These are phyloP conservation scores for Sterna hirundo DNA, from an alignment of 2,113 vertebrate species.

Conservation along the genomic window DNA sequence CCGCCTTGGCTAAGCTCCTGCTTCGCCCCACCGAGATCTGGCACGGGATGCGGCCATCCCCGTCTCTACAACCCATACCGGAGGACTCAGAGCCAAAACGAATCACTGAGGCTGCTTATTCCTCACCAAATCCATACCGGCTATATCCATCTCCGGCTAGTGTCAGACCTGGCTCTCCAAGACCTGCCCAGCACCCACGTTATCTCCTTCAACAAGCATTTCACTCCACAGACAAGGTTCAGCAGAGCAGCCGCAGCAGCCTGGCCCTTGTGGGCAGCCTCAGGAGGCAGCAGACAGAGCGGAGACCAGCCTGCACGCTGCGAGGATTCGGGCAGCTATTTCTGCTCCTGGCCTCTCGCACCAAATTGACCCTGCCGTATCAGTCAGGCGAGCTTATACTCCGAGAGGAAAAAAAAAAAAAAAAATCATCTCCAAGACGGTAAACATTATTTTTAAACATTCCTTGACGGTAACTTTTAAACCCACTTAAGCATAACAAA, in stretches of 20 bases:
- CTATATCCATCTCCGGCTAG: neutral
- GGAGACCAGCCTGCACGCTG: neutral
- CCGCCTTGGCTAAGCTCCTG: neutral
- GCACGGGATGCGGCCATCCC: neutral
- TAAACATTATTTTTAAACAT: neutral
- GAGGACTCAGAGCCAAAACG: neutral
- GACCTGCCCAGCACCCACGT: neutral
- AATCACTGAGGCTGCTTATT: neutral
- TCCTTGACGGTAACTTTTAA: neutral
- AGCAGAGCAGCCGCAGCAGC: neutral
- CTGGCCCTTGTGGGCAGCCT: neutral
- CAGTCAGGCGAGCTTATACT: neutral
- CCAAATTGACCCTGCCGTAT: neutral
- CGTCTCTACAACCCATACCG: neutral
- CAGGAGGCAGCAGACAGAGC: neutral
- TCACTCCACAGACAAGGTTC: neutral
- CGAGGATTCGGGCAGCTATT: neutral
- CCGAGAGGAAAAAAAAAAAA: neutral
- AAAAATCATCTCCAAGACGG: neutral
- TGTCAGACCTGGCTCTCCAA: neutral
- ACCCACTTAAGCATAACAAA: conserved; percentile 4
- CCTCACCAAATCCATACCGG: neutral
- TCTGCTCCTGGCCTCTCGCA: neutral
- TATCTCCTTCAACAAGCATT: neutral
- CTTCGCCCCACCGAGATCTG: neutral